Base-by-base conservation (phyloP, 2,113 vertebrate species). In the cat (Felis catus) region DNA sequence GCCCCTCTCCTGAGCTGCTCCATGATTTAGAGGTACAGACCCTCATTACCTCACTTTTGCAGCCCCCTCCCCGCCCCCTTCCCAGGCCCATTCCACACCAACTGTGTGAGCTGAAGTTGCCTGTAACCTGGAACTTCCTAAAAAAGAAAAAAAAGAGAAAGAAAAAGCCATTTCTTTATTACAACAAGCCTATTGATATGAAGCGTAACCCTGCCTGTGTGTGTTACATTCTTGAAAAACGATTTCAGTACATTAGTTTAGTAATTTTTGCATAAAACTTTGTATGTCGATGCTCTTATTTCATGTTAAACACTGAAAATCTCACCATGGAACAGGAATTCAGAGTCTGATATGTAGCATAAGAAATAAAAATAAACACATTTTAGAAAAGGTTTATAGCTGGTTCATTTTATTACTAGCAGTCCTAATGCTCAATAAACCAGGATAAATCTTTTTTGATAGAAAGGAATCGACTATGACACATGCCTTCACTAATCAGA, bases 41-140 rank as follows among this genome's bases (percentile, higher is more conserved):
- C 27, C 51, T 66, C 39, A 13, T 33, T 33, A 29, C 70, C 39
- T 87, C 81, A 39, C 61, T 94, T 79, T 25, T 83, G 53, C 51
- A 27, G 79, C 71, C 70, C 61, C 58, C 31, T 36, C 76, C 81
- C 63, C 25, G 41, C 27, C 31, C 31, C 31, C n/a, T 82, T 51
- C 65, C 82, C 65, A 83, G 13, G 41, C 39, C 36, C 68, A 33
- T 89, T 91, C 71, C 74, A 95, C 79, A 95, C 85, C 94, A 96
- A 76, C 85, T 96, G 91, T 73, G n/a, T 70, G 36, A 88, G 85
- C 70, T 87, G 74, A 94, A 70, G 55, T 3, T 89, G 41, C 88
- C 83, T 96, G 89, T 87, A 95, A 94, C 33, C 53, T 53, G 48
- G 84, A 95, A 88, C 63, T 94, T 88, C 85, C 85, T 96, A 92